phyloP scores from a whole-genome alignment of 2,113 vertebrate genomes.

The Tragelaphus scriptus region DNA sequence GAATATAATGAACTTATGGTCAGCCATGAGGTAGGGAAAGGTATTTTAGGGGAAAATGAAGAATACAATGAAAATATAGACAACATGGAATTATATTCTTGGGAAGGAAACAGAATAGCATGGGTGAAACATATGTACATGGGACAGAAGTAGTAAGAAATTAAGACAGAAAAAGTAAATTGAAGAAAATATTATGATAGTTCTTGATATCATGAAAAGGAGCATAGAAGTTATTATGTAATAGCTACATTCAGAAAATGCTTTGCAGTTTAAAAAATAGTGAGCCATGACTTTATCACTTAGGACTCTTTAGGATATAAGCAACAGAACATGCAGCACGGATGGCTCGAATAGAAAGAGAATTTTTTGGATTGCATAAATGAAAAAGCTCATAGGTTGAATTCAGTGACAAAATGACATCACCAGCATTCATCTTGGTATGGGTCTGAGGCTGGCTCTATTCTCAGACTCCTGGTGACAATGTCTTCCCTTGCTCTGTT shows the following conservation, averaged over 20 bases:
- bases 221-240: neutral
- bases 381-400: neutral
- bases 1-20: neutral
- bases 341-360: neutral
- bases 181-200: rapidly evolving
- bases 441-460: too few species aligned
- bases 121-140: rapidly evolving
- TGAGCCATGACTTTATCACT: neutral
- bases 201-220: neutral
- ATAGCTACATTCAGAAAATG: neutral
- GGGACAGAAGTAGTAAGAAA: neutral
- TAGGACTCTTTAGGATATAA: neutral
- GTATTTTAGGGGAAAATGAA: neutral
- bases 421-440: neutral
- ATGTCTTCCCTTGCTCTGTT: neutral
- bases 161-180: neutral
- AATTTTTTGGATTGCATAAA: neutral
- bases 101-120: neutral
- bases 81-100: neutral
- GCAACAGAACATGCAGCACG: neutral
- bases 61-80: neutral
- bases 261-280: neutral
- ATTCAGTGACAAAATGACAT: too few species aligned
- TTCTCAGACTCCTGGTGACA: neutral
- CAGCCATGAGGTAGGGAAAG: neutral